Percentiles rank a stretch among this genome's conserved stretches.
phyloP scores from a whole-genome alignment of 1,140 invertebrate species.

The Bemisia tabaci region DNA sequence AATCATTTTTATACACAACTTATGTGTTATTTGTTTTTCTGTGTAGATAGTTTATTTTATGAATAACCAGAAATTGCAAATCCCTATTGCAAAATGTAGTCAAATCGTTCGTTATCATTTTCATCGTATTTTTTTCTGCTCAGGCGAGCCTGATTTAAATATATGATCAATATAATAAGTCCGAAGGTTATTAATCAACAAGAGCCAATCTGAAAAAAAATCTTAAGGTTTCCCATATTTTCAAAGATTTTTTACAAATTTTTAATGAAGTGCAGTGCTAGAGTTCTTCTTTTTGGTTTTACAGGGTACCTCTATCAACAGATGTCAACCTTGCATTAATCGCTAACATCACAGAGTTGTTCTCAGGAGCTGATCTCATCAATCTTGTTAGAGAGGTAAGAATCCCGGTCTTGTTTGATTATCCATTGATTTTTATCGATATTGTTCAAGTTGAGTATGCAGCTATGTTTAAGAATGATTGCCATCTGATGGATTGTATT shows the following conservation, averaged over 20 bases:
- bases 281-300: too few relatives aligned
- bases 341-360: slow-evolving; percentile 43
- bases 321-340: slow-evolving; percentile 43
- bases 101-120: too few relatives aligned
- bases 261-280: too few relatives aligned
- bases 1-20: slow-evolving; percentile 3
- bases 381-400: slow-evolving; percentile 51
- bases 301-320: slow-evolving; percentile 40
- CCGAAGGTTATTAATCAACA: too few relatives aligned
- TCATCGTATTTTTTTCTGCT: too few relatives aligned
- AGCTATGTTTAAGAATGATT: background rate
- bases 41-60: background rate
- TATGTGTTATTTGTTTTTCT: background rate
- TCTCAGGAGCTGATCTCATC: slow-evolving; percentile 65
- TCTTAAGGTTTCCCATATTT: too few relatives aligned
- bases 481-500: too few relatives aligned
- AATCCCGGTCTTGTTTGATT: slow-evolving; percentile 12
- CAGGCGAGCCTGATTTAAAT: too few relatives aligned
- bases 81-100: too few relatives aligned
- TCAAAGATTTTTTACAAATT: too few relatives aligned
- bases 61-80: background rate
- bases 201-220: too few relatives aligned
- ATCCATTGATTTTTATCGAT: background rate
- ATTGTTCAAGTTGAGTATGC: background rate
- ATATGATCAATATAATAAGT: too few relatives aligned